Conservation (phyloP, 1,140 invertebrate genomes). For the Scaptomyza graminum region DNA sequence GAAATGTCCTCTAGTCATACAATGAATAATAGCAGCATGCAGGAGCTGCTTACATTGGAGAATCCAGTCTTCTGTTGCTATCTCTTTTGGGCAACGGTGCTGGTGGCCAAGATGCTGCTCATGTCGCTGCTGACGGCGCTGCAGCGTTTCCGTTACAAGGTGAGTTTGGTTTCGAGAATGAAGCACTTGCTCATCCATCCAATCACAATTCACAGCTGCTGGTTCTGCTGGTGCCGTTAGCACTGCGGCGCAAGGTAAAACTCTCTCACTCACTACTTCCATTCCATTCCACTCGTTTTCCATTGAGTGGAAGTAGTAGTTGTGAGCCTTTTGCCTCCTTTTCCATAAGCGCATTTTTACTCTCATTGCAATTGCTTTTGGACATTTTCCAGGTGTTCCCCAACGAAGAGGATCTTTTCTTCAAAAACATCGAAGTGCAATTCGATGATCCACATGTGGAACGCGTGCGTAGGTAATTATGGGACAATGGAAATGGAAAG, state of each 20-base stretch:
- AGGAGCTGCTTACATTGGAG: constrained; percentile 64
- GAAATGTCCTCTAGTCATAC: constrained; percentile 24
- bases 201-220: constrained; percentile 64
- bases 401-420: constrained; percentile 78
- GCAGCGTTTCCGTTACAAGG: constrained; percentile 84
- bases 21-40: constrained; percentile 9
- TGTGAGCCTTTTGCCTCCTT: not conserved
- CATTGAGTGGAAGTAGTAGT: not conserved
- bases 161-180: constrained; percentile 34
- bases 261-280: not conserved
- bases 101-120: constrained; percentile 85
- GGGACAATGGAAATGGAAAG: not conserved
- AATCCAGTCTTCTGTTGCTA: constrained; percentile 84
- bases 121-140: constrained; percentile 85
- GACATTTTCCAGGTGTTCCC: constrained; percentile 67
- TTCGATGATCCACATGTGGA: constrained; percentile 81
- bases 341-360: not conserved
- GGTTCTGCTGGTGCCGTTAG: constrained; percentile 63
- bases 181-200: constrained; percentile 34
- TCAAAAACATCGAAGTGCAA: constrained; percentile 74
- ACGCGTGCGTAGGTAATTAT: constrained; percentile 74
- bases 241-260: constrained; percentile 69
- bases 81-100: constrained; percentile 84
- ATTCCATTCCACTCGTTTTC: constrained; percentile 10
- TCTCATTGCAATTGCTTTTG: not conserved